Conservation (phyloP, 2,113 vertebrate species). For the Lucifuga dentata region DNA sequence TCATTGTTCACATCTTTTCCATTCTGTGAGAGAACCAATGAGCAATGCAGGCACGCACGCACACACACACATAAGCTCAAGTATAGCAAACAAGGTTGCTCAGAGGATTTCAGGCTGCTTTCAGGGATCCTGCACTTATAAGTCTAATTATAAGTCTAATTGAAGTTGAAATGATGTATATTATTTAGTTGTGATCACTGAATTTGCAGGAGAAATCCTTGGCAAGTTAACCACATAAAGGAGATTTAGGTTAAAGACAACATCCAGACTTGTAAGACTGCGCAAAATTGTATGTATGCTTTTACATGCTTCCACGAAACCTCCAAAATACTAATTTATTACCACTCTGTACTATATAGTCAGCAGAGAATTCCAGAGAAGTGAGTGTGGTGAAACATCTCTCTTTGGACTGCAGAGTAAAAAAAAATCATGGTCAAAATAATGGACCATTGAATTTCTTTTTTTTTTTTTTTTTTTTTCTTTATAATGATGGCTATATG, state of each 20-base stretch:
- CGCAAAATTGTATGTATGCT: too few species aligned
- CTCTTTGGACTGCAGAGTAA: not conserved
- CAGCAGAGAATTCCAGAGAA: not conserved
- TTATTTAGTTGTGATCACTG: too few species aligned
- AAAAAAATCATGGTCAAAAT: not conserved
- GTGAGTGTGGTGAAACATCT: not conserved
- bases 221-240: too few species aligned
- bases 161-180: too few species aligned
- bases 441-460: slow-evolving; percentile 2
- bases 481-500: slow-evolving; percentile 25
- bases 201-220: too few species aligned
- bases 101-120: slow-evolving; percentile 29
- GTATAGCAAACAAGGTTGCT: slow-evolving; percentile 11
- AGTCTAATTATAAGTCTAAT: slow-evolving; percentile 47
- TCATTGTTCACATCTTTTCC: slow-evolving; percentile 25
- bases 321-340: too few species aligned
- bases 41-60: too few species aligned
- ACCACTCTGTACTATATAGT: not conserved
- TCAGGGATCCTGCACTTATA: slow-evolving; percentile 39
- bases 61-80: too few species aligned
- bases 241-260: too few species aligned
- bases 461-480: not conserved
- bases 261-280: too few species aligned
- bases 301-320: too few species aligned
- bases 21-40: too few species aligned